These are phyloP conservation scores for Lochmaea capreae DNA, from an alignment of 2,888 invertebrate genomes.

Conservation along the genomic window DNA sequence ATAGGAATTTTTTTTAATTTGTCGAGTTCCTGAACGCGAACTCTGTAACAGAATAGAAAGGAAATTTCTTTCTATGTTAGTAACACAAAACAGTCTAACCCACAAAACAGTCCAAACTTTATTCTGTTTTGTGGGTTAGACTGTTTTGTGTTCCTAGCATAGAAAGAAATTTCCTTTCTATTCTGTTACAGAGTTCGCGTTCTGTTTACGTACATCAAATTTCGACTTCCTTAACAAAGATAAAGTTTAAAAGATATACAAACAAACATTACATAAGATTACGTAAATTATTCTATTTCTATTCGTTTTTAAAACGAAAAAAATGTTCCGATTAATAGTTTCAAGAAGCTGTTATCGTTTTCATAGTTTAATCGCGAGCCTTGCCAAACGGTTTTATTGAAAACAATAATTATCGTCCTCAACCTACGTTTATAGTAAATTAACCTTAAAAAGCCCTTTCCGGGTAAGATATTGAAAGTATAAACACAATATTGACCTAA, in stretches of 20 bases:
- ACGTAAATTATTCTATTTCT: not conserved
- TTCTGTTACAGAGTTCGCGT: too few relatives aligned
- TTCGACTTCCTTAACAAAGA: not conserved
- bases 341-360: not conserved
- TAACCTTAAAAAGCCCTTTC: not conserved
- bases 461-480: slow-evolving; percentile 1
- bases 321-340: not conserved
- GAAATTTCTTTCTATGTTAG: too few relatives aligned
- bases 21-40: not conserved
- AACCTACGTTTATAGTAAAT: not conserved
- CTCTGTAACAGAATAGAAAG: too few relatives aligned
- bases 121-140: too few relatives aligned
- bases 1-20: too few relatives aligned
- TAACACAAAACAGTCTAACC: too few relatives aligned
- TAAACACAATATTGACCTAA: not conserved
- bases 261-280: not conserved
- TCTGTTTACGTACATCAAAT: slow-evolving; percentile 2
- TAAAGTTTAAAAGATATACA: not conserved
- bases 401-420: not conserved
- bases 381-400: not conserved
- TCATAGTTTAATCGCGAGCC: not conserved
- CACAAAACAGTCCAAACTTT: too few relatives aligned
- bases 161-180: too few relatives aligned
- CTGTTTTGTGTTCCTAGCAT: too few relatives aligned
- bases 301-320: not conserved